phyloP scores from a whole-genome alignment of 1,140 invertebrate genomes.

The Dysdera silvatica region DNA sequence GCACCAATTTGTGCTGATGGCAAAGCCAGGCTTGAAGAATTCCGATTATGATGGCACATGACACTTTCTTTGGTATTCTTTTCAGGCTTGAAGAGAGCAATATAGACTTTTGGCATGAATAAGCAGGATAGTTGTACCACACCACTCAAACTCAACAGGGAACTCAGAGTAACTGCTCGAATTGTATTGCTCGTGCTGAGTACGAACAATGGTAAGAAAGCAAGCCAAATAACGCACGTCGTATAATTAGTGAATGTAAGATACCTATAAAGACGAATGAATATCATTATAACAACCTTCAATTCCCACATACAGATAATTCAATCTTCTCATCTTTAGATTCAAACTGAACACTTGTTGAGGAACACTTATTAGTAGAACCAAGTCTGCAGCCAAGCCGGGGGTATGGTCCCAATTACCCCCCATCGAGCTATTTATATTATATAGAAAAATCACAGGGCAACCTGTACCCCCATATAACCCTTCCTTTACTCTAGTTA shows the following conservation, averaged over 20 bases:
- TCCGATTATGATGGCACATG: conserved; percentile 42
- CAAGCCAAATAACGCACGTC: conserved; percentile 66
- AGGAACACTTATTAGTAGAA: too few species aligned
- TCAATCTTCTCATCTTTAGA: too few species aligned
- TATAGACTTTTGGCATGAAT: conserved; percentile 49
- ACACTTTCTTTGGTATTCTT: conserved; percentile 59
- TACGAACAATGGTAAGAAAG: conserved; percentile 62
- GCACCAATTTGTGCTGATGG: neutral
- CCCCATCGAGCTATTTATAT: too few species aligned
- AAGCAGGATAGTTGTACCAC: conserved; percentile 35
- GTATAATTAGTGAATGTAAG: conserved; percentile 71
- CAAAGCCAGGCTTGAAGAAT: conserved; percentile 12
- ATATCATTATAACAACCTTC: too few species aligned
- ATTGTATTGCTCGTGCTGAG: conserved; percentile 50
- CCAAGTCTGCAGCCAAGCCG: too few species aligned
- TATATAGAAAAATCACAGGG: too few species aligned
- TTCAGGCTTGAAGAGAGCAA: conserved; percentile 57
- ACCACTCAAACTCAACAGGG: conserved; percentile 49
- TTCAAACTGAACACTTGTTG: too few species aligned
- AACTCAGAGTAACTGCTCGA: conserved; percentile 50
- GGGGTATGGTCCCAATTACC: too few species aligned
- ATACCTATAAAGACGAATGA: conserved; percentile 38
- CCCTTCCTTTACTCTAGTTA: too few species aligned
- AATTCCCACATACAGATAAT: too few species aligned
- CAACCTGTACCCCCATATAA: too few species aligned